A percentile compares a stretch with the other conserved stretches of the same genome.
Evolutionary conservation across 2,888 invertebrate genomes (phyloP).

Genomic region (Imbricaverruca yamaguchii): DNA sequence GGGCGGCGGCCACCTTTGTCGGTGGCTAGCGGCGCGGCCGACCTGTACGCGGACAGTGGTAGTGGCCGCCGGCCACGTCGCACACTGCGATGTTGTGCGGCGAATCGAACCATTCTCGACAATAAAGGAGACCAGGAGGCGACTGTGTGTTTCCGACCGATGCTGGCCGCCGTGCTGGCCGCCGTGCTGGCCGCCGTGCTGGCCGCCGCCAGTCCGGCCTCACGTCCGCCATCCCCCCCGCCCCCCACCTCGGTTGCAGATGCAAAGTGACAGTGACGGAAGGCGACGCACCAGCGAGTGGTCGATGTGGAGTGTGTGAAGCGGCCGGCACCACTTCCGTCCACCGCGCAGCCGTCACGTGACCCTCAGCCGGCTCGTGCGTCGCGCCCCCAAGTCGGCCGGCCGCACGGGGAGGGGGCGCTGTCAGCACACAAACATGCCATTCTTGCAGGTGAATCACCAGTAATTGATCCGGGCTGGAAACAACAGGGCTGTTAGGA

Average conservation of each 20-base stretch:
- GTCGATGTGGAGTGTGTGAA: too few species aligned
- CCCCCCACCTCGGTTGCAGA: too few species aligned
- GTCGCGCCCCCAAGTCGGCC: neutral
- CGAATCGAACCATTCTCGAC: neutral
- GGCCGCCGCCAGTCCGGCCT: too few species aligned
- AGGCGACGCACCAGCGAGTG: too few species aligned
- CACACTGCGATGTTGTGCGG: neutral
- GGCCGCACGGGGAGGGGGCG: neutral
- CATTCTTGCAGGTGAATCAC: conserved; percentile 20
- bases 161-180: too few species aligned
- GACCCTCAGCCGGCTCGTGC: neutral
- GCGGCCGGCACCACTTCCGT: too few species aligned
- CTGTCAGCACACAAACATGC: conserved; percentile 20
- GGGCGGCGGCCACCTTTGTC: too few species aligned
- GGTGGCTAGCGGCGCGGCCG: neutral
- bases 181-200: too few species aligned
- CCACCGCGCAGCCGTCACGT: neutral
- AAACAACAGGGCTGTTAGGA: conserved; percentile 5
- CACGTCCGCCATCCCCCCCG: too few species aligned
- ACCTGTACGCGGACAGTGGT: neutral
- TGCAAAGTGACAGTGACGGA: too few species aligned
- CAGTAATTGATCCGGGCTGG: neutral
- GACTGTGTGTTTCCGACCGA: neutral
- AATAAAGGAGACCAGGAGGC: neutral
- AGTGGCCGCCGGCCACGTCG: neutral